These are phyloP conservation scores for Paradisaea rubra DNA, from an alignment of 2,113 vertebrate species.

Conservation along the genomic window DNA sequence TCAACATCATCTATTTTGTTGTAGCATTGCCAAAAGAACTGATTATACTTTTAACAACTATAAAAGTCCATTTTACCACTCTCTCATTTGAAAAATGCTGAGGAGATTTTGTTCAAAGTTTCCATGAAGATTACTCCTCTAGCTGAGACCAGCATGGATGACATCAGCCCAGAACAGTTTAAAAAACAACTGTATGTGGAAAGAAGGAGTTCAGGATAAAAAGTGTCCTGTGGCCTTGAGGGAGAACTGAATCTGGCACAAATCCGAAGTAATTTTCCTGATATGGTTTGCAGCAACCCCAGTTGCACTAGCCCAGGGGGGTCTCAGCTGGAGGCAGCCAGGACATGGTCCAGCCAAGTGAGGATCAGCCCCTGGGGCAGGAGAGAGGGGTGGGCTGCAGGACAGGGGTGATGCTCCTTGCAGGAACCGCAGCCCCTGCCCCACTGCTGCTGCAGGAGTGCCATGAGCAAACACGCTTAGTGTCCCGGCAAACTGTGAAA, in stretches of 20 bases:
- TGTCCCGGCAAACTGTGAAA: neutral
- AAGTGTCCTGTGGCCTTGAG: neutral
- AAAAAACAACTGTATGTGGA: neutral
- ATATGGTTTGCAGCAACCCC: neutral
- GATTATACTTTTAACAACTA: neutral
- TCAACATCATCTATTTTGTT: neutral
- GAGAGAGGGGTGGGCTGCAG: neutral
- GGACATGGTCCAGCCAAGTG: neutral
- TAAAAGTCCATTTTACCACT: neutral
- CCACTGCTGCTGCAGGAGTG: neutral
- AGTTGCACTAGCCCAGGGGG: neutral
- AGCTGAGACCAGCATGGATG: neutral
- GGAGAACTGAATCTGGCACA: neutral
- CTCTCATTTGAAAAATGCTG: neutral
- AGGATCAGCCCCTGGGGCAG: neutral
- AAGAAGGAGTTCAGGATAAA: constrained; percentile 4
- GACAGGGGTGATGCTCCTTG: rapidly evolving
- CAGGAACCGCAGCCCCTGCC: neutral
- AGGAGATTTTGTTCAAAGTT: constrained; percentile 33
- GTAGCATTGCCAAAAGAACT: neutral
- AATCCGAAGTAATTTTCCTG: neutral
- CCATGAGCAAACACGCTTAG: neutral
- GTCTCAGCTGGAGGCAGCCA: neutral
- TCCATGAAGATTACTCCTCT: constrained; percentile 10
- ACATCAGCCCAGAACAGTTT: constrained; percentile 2